These are phyloP conservation scores for Acanthisitta chloris DNA, from an alignment of 2,113 vertebrate species.

Conservation along the genomic window DNA sequence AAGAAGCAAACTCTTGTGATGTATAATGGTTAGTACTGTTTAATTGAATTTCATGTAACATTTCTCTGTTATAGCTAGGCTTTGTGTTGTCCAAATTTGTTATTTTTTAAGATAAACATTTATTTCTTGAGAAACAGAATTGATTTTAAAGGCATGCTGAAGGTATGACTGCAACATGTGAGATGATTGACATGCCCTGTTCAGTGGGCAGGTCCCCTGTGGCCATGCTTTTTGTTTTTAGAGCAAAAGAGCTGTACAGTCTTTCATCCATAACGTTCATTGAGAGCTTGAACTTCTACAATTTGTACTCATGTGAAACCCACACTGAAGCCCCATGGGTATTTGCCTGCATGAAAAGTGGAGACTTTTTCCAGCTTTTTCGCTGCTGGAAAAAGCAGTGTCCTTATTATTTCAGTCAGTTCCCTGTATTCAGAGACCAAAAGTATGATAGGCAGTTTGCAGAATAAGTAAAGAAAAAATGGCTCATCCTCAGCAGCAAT, in stretches of 20 bases:
- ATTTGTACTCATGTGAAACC: not conserved
- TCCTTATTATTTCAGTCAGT: not conserved
- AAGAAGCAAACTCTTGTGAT: not conserved
- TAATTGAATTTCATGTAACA: constrained; percentile 13
- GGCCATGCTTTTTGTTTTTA: not conserved
- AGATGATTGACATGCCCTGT: not conserved
- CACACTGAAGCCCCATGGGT: not conserved
- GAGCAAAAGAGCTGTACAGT: not conserved
- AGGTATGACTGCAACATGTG: not conserved
- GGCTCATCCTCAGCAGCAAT: not conserved
- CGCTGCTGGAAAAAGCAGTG: not conserved
- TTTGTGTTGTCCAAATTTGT: not conserved
- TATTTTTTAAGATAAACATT: not conserved
- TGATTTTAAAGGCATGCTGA: not conserved
- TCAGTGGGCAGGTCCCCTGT: not conserved
- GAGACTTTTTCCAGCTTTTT: not conserved
- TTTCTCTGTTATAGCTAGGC: not conserved
- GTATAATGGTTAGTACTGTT: not conserved
- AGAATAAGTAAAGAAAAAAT: not conserved
- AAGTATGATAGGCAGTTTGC: not conserved
- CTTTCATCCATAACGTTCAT: constrained; percentile 1
- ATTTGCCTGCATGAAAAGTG: not conserved
- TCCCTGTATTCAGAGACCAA: not conserved
- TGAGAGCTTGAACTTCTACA: not conserved
- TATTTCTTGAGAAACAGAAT: not conserved